A percentile compares a stretch with the other conserved stretches of the same genome.
phyloP scores from a whole-genome alignment of 2,888 invertebrate genomes.

The Hymenopus coronatus region DNA sequence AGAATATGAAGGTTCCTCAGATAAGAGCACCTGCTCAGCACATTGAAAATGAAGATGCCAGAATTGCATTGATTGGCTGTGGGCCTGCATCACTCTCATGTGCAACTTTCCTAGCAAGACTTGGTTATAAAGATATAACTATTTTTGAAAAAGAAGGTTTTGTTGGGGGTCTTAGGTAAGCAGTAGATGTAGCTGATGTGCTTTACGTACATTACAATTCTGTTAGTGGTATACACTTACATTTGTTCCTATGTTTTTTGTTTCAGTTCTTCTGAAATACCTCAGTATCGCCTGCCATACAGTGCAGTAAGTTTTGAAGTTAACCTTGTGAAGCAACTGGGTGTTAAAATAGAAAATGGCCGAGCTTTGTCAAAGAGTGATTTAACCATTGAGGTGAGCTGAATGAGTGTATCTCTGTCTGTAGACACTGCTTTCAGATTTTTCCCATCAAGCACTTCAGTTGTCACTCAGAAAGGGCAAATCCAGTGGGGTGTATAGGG shows the following conservation, averaged over 20 bases:
- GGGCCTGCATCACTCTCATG: slow-evolving; percentile 97
- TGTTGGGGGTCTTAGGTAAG: slow-evolving; percentile 84
- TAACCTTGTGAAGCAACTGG: slow-evolving; percentile 84
- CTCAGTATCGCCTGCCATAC: slow-evolving; percentile 92
- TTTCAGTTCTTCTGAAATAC: slow-evolving; percentile 89
- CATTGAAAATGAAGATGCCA: slow-evolving; percentile 53
- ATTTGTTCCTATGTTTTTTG: background rate
- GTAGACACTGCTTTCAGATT: background rate
- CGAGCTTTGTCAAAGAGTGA: slow-evolving; percentile 68
- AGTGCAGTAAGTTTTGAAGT: slow-evolving; percentile 93
- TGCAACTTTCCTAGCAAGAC: slow-evolving; percentile 89
- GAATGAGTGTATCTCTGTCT: background rate
- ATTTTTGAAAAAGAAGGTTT: slow-evolving; percentile 87
- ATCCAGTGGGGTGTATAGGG: no score
- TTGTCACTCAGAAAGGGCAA: no score
- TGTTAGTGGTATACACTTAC: background rate
- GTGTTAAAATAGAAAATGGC: slow-evolving; percentile 80
- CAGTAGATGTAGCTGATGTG: background rate
- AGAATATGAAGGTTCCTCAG: slow-evolving; percentile 90
- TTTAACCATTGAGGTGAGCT: slow-evolving; percentile 64
- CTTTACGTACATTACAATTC: background rate
- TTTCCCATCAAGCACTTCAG: no score
- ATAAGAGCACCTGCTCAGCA: slow-evolving; percentile 69
- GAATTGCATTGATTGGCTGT: slow-evolving; percentile 87
- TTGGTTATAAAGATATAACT: slow-evolving; percentile 88